A percentile compares a stretch with the other conserved stretches of the same genome.
Evolutionary conservation across 2,888 invertebrate genomes (phyloP).

Genomic region (Drosophila merina): DNA sequence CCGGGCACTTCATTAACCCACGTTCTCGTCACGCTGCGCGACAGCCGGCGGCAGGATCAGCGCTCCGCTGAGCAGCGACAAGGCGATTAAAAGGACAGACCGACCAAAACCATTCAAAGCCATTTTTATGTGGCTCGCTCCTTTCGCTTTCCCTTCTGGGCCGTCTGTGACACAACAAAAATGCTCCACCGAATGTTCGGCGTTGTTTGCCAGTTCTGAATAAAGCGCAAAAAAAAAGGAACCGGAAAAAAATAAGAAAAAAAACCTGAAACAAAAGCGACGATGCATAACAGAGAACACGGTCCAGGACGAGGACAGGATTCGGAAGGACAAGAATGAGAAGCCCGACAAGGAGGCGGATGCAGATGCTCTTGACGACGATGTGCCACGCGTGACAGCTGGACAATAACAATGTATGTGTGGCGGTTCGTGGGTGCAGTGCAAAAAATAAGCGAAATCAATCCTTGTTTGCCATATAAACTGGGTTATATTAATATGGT

Average conservation of each 20-base stretch:
- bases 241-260: constrained; percentile 20
- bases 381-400: constrained; percentile 75
- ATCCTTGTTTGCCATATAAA: background rate
- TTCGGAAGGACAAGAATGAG: constrained; percentile 20
- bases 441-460: constrained; percentile 3
- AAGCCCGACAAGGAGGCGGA: constrained; percentile 36
- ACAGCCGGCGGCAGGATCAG: constrained; percentile 75
- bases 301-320: constrained; percentile 29
- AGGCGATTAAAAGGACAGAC: constrained; percentile 75
- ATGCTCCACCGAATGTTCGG: constrained; percentile 42
- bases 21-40: constrained; percentile 81
- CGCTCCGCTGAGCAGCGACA: constrained; percentile 71
- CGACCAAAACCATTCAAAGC: constrained; percentile 76
- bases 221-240: constrained; percentile 28
- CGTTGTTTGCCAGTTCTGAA: constrained; percentile 69
- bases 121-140: constrained; percentile 73
- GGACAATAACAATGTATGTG: constrained; percentile 69
- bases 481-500: background rate
- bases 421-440: constrained; percentile 27
- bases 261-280: constrained; percentile 65
- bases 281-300: constrained; percentile 59
- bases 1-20: constrained; percentile 74
- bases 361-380: constrained; percentile 39
- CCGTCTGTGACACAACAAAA: constrained; percentile 55
- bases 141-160: constrained; percentile 22